Evolutionary conservation across 1,140 invertebrate genomes (phyloP), one percentile per base, ranked within the genome.

Genomic region (Conus ventricosus): DNA sequence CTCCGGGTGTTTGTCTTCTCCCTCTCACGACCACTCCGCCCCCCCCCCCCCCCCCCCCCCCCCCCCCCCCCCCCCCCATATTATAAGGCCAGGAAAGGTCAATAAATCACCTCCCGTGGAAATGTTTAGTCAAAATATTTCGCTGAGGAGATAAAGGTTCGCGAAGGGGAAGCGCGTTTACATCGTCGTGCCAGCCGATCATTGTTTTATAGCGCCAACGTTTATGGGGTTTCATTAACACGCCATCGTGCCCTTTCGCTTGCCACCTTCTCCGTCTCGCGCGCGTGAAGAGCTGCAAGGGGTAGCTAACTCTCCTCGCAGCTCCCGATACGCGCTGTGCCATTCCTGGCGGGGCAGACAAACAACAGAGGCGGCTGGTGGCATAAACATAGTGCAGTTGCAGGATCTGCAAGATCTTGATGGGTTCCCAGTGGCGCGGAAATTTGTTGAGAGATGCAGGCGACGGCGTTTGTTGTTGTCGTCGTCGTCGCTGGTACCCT

Each of bases 121-220:
- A 84, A 84, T 84, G 82, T 84, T 84, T 63, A 84, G 82, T 27
- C 82, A 84, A 84, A 60, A 84, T 84, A 83, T 83, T 83, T 83
- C 81, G 81, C 53, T 83, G 54, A 54, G 82, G 27, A 84, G 82
- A 84, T 84, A 63, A 84, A 60, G 82, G 25, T 25, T n/a, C 4
- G 55, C 20, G 55, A n/a, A 51, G 55, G 57, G 82, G 25, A 27
- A 55, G 1, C 5, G 25, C 53, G 54, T 84, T 67, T 63, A 54
- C 57, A 25, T 84, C 82, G n/a, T 63, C 57, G 54, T 27, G 11
- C 17, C 57, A 23, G 7, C 57, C 53, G 23, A 84, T 84, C 82
- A 63, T 54, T 60, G 82, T 84, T 84, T 84, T 84, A 84, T 84
- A 63, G 82, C 82, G 57, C 55, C 11, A 23, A 39, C 82, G 82